Conservation (phyloP, 2,113 vertebrate genomes). For the Sinocyclocheilus anophthalmus region DNA sequence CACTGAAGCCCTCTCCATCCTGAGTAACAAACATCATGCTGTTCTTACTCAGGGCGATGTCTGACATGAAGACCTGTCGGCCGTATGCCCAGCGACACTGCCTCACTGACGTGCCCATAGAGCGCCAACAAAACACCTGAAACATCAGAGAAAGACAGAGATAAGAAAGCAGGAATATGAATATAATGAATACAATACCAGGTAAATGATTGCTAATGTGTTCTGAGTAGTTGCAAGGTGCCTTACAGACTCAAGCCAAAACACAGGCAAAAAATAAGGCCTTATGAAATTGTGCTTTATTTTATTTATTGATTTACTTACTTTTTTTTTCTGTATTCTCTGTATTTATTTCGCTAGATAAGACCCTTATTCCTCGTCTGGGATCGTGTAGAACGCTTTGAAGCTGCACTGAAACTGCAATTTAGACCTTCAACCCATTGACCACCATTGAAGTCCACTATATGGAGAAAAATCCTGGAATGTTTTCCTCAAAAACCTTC, state of each 20-base stretch:
- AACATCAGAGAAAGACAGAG: background rate
- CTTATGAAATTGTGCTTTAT: background rate
- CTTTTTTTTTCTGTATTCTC: background rate
- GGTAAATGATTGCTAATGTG: background rate
- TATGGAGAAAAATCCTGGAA: too few relatives aligned
- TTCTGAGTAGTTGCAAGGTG: background rate
- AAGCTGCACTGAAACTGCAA: too few relatives aligned
- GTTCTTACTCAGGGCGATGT: slow-evolving; percentile 87
- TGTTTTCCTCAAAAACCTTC: too few relatives aligned
- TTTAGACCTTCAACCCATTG: too few relatives aligned
- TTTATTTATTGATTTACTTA: background rate
- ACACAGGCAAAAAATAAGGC: background rate
- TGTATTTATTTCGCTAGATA: background rate
- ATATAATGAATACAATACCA: background rate
- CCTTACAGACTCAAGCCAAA: background rate
- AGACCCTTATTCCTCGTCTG: too few relatives aligned
- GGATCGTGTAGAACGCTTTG: too few relatives aligned
- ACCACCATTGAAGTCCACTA: too few relatives aligned
- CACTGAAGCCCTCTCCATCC: slow-evolving; percentile 94
- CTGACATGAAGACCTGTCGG: slow-evolving; percentile 93
- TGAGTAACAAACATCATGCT: slow-evolving; percentile 91
- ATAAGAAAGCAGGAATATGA: background rate
- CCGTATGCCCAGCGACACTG: slow-evolving; percentile 93
- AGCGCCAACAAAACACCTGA: slow-evolving; percentile 94
- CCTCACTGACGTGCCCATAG: slow-evolving; percentile 81